Conservation (phyloP, 2,797 vertebrate species). For the Nothura maculosa region DNA sequence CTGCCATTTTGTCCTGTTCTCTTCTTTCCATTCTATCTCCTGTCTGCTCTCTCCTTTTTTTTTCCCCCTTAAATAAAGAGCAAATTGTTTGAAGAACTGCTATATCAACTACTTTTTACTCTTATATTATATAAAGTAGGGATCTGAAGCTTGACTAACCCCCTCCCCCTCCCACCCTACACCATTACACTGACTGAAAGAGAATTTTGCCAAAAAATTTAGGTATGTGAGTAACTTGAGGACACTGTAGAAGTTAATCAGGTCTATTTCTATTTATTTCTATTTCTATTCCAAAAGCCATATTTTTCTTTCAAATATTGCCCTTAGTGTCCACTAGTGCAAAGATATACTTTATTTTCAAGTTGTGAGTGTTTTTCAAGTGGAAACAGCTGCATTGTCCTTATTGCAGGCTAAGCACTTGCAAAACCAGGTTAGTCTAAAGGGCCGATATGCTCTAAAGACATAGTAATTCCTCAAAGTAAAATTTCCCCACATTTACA, state of each 20-base stretch:
- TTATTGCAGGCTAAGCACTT: neutral
- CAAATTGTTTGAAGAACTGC: constrained; percentile 48
- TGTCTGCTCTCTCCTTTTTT: neutral
- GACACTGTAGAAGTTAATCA: neutral
- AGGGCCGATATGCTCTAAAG: neutral
- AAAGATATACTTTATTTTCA: neutral
- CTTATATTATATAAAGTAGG: neutral
- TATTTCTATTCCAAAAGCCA: neutral
- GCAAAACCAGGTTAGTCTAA: neutral
- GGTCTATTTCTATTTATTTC: neutral
- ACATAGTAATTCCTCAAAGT: rapidly evolving
- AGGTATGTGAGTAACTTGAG: neutral
- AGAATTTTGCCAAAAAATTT: constrained; percentile 3
- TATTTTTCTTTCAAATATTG: neutral
- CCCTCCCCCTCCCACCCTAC: constrained; percentile 11
- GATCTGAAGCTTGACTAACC: neutral
- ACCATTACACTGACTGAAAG: neutral
- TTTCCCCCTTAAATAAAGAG: constrained; percentile 3
- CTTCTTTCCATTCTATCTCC: constrained; percentile 24
- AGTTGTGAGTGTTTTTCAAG: neutral
- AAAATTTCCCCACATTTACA: neutral
- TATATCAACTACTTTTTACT: constrained; percentile 38
- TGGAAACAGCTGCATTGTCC: neutral
- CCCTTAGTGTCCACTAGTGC: neutral
- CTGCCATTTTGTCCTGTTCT: constrained; percentile 21